Base-by-base conservation (phyloP, 2,113 vertebrate species). In the Pao palembangensis region DNA sequence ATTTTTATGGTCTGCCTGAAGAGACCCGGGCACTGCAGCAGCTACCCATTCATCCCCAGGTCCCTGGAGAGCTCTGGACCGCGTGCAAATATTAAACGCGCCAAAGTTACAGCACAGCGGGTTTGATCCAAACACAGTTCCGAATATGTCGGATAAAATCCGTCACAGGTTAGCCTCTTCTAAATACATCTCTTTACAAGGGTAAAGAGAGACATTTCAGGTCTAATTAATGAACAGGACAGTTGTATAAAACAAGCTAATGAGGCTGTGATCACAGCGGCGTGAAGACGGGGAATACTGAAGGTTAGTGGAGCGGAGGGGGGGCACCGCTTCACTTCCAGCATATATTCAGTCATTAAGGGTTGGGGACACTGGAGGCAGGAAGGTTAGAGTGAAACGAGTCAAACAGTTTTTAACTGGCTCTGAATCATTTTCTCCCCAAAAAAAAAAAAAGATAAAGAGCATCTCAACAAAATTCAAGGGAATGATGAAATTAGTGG, bases 201-300 rank as follows among this genome's bases (percentile, higher is more conserved):
- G 91, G 92, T 91, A 93, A 92, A 91, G 88, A 70, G 87, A 91
- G 89, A 93, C 82, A 90, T 93, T 94, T 93, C 93, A 90, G 89
- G 91, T 93, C 93, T 93, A 94, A 98, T 96, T 94, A 95, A 95
- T 92, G 93, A 92, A 90, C 86, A 89, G 88, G 89, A 93, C 91
- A 91, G 83, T 94, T 94, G 94, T 91, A 92, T 92, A 94, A 93
- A 94, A 90, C 76, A 71, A 28, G 80, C 83, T 97, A 96, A 97
- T 94, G 94, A 96, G 95, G 89, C 90, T 92, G 92, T 93, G 93
- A 93, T 94, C 93, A 94, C 89, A 92, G 92, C 90, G 89, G 86
- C 90, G 92, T 94, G 92, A 95, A 94, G 91, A 92, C 91, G 88
- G 85, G 78, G 53, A 55, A 88, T 86, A 90, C 82, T 79, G 89